phyloP scores from a whole-genome alignment of 2,113 vertebrate genomes.

The Cyprinus carpio region DNA sequence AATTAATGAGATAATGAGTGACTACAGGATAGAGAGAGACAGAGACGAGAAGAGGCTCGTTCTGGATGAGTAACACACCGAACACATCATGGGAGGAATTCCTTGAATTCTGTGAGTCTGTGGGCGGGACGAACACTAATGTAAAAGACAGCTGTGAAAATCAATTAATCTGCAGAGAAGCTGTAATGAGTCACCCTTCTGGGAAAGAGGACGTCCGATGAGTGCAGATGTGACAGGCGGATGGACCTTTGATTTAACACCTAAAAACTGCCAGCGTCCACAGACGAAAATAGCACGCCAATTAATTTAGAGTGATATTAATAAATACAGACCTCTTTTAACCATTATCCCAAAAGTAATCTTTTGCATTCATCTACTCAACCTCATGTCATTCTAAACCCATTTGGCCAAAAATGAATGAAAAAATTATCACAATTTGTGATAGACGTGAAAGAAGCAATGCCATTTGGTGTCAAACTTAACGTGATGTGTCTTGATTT shows the following conservation, averaged over 20 bases:
- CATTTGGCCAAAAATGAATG: no score
- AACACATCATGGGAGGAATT: slow-evolving; percentile 35
- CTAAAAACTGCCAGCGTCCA: background rate
- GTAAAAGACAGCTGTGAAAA: slow-evolving; percentile 43
- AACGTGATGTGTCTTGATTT: no score
- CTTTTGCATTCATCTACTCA: background rate
- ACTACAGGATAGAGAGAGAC: background rate
- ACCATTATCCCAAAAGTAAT: background rate
- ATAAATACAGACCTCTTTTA: background rate
- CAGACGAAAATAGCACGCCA: background rate
- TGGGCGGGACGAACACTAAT: slow-evolving; percentile 49
- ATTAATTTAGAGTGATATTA: background rate
- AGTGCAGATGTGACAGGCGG: background rate
- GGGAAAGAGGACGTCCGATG: slow-evolving; percentile 30
- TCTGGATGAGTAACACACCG: background rate
- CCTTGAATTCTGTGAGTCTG: slow-evolving; percentile 39
- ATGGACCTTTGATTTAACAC: slow-evolving; percentile 9
- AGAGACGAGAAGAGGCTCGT: slow-evolving; percentile 10
- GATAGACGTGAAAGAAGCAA: background rate
- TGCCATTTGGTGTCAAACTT: no score
- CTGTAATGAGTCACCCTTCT: slow-evolving; percentile 42
- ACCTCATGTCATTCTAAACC: background rate
- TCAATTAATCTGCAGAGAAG: slow-evolving; percentile 33
- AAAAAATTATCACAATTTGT: background rate
- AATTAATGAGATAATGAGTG: background rate